A percentile compares a stretch with the other conserved stretches of the same genome.
phyloP scores from a whole-genome alignment of 1,140 invertebrate genomes.

The Zaprionus taronus region DNA sequence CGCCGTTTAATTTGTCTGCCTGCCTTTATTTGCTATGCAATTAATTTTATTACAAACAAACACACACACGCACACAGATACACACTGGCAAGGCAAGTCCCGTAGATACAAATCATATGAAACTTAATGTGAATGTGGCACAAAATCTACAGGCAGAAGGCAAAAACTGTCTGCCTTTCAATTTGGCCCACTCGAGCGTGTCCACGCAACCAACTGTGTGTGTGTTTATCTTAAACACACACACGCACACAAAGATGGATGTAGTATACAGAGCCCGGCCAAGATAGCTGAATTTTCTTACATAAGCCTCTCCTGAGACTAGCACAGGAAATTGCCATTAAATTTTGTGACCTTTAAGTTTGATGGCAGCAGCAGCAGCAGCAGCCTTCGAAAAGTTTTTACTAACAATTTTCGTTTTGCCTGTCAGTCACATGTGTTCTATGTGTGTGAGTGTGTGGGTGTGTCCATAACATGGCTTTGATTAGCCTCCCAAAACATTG shows the following conservation, averaged over 20 bases:
- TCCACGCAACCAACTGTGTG: conserved; percentile 41
- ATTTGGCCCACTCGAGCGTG: conserved; percentile 51
- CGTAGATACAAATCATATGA: conserved; percentile 69
- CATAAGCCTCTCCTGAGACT: conserved; percentile 44
- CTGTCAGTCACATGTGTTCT: conserved; percentile 18
- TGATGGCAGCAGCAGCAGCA: conserved; percentile 17
- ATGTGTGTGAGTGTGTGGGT: not conserved
- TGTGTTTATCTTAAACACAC: conserved; percentile 32
- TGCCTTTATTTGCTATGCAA: conserved; percentile 76
- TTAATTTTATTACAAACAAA: conserved; percentile 75
- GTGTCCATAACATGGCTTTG: conserved; percentile 25
- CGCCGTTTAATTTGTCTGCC: conserved; percentile 76
- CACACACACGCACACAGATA: conserved; percentile 22
- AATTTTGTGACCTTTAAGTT: conserved; percentile 74
- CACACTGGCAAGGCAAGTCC: conserved; percentile 23
- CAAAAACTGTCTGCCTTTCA: conserved; percentile 52
- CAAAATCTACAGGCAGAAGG: conserved; percentile 32
- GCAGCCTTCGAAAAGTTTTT: conserved; percentile 37
- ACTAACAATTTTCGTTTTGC: conserved; percentile 27
- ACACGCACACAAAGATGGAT: conserved; percentile 19
- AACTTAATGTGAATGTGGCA: conserved; percentile 62
- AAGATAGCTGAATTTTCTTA: conserved; percentile 46
- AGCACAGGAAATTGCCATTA: conserved; percentile 62
- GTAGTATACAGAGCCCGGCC: conserved; percentile 4
- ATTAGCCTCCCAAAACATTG: conserved; percentile 28